Evolutionary conservation across 2,113 vertebrate genomes (phyloP), one percentile per base, ranked within the genome.

Genomic region (Misgurnus mizolepis): DNA sequence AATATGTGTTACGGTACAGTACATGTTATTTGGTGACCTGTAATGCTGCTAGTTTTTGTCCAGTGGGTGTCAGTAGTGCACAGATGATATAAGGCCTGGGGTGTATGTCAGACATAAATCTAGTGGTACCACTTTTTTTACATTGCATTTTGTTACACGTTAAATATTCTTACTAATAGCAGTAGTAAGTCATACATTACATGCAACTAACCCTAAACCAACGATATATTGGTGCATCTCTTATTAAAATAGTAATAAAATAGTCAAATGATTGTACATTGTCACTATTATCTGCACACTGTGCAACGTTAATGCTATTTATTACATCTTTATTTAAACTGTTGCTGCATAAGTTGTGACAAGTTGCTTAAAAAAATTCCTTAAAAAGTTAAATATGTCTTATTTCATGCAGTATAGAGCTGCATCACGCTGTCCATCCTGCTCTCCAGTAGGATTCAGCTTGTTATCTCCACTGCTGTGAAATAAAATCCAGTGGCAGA

Each of bases 41-140:
- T 47, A 53, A 15, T 41, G 67, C 55, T 67, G 64, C 65, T 65
- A 50, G 62, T 75, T 73, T 75, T 82, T 82, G 84, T 87, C 89
- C 90, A 92, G 91, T 49, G 60, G 91, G 87, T 89, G 91, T 91
- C 91, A 92, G 88, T 86, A 86, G 90, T 84, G 87, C 67, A 84
- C 89, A 90, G 80, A 78, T 70, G 85, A 88, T 85, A 58, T 53
- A 58, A 7, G 45, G 64, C 39, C 65, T 17, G 27, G 17, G n/a
- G 12, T 15, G 58, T 45, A 22, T 60, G 18, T 8, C 11, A 73
- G 40, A 17, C 58, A 11, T 75, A 49, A 49, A 64, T 11, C 7
- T 22, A 34, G 27, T 34, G 27, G 27, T 34, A 34, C 27, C 27
- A 34, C 27, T 34, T 34, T 34, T 34, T 34, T 34, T 34, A 34